phyloP scores from a whole-genome alignment of 2,113 vertebrate species.

The Taurulus bubalis region DNA sequence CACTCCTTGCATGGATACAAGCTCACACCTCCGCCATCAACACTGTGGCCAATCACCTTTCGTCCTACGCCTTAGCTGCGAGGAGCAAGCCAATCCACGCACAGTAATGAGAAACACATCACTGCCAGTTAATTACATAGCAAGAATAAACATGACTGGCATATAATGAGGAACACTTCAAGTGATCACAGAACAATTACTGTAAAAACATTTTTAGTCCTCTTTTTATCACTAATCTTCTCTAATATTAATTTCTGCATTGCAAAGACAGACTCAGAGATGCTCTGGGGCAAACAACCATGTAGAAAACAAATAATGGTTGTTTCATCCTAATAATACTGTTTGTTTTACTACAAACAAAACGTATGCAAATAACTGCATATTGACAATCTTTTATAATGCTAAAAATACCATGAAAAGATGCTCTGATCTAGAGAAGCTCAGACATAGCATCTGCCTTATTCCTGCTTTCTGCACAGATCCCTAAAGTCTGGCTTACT shows the following conservation, averaged over 20 bases:
- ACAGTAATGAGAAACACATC: slow-evolving; percentile 55
- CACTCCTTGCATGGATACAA: slow-evolving; percentile 82
- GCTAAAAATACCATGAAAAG: not conserved
- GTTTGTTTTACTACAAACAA: not conserved
- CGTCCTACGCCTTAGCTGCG: slow-evolving; percentile 65
- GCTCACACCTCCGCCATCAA: slow-evolving; percentile 77
- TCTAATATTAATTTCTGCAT: not conserved
- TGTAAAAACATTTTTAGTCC: slow-evolving; percentile 25
- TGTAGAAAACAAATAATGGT: not conserved
- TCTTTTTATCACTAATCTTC: slow-evolving; percentile 32
- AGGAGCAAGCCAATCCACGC: slow-evolving; percentile 70
- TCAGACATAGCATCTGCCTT: not conserved
- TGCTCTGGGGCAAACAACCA: not conserved
- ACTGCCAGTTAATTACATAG: slow-evolving; percentile 77
- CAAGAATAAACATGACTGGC: slow-evolving; percentile 79
- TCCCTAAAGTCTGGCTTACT: slow-evolving; percentile 40
- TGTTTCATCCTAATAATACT: not conserved
- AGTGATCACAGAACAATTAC: slow-evolving; percentile 57
- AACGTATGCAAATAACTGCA: slow-evolving; percentile 4
- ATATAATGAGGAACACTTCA: slow-evolving; percentile 75
- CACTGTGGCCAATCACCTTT: slow-evolving; percentile 81
- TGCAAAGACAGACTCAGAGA: slow-evolving; percentile 24
- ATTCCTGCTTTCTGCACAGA: slow-evolving; percentile 25
- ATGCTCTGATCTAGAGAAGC: not conserved
- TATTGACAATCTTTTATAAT: not conserved